Evolutionary conservation across 1,140 invertebrate genomes (phyloP).

Genomic region (Drosophila ficusphila): DNA sequence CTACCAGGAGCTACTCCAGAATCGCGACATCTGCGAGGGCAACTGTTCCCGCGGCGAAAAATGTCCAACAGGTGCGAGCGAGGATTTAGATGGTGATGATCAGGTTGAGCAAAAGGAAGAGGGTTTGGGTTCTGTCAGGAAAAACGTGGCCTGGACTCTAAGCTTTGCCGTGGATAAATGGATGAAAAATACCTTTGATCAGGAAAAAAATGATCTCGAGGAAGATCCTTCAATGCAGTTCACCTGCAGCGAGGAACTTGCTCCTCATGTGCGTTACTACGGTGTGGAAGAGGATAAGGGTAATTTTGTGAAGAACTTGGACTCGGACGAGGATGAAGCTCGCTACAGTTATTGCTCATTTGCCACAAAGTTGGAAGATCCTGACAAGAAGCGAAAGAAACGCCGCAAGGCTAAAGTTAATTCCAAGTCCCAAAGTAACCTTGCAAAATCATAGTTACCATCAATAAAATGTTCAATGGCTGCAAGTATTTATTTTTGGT

Average conservation of each 20-base stretch:
- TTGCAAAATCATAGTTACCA: neutral
- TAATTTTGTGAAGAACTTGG: conserved; percentile 56
- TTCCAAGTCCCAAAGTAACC: neutral
- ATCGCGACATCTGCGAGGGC: conserved; percentile 92
- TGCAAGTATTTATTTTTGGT: neutral
- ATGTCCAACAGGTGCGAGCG: conserved; percentile 90
- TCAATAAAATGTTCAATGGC: conserved; percentile 36
- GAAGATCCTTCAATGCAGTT: neutral
- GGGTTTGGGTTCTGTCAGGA: neutral
- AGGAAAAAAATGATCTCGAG: too few relatives aligned
- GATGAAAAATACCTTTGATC: conserved; percentile 20
- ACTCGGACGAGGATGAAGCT: conserved; percentile 16
- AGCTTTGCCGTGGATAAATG: conserved; percentile 59
- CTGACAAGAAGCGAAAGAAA: neutral
- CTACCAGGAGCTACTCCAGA: conserved; percentile 91
- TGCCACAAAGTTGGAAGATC: neutral
- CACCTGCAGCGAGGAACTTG: conserved; percentile 42
- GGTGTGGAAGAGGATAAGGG: conserved; percentile 23
- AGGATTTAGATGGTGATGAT: conserved; percentile 57
- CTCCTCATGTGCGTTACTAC: conserved; percentile 62
- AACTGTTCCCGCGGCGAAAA: conserved; percentile 92
- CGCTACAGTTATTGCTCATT: neutral
- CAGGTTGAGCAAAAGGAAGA: neutral
- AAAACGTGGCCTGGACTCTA: conserved; percentile 43
- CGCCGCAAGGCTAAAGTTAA: neutral